These are phyloP conservation scores for Gadus macrocephalus DNA, from an alignment of 2,113 vertebrate genomes.

Conservation along the genomic window DNA sequence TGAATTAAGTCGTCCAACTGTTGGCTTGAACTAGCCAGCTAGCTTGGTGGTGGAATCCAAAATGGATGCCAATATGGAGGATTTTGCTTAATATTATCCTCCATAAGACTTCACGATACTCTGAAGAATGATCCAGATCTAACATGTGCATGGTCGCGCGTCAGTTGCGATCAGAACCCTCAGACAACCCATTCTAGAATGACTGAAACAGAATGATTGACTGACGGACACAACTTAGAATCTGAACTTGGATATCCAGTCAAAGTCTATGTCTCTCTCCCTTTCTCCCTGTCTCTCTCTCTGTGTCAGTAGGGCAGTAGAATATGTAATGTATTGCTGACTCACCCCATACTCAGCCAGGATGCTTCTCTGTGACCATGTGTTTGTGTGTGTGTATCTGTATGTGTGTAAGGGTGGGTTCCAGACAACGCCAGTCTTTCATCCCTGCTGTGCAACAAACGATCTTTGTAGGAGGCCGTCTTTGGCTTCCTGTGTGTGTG, in stretches of 20 bases:
- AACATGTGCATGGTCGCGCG: background rate
- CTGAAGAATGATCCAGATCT: too few relatives aligned
- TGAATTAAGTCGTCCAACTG: too few relatives aligned
- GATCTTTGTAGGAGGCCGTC: constrained; percentile 54
- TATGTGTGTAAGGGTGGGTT: constrained; percentile 11
- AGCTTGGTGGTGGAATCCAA: too few relatives aligned
- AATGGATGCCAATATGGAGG: too few relatives aligned
- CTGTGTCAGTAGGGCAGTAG: constrained; percentile 33
- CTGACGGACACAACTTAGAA: too few relatives aligned
- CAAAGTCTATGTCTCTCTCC: background rate
- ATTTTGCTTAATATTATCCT: too few relatives aligned
- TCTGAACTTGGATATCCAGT: too few relatives aligned
- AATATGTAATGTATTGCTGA: constrained; percentile 29
- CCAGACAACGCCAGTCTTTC: constrained; percentile 60
- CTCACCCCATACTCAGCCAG: constrained; percentile 26
- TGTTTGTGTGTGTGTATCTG: constrained; percentile 16
- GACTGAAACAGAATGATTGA: too few relatives aligned
- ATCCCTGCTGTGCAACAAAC: constrained; percentile 58
- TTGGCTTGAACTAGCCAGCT: too few relatives aligned
- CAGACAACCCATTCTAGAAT: too few relatives aligned
- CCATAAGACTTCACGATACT: too few relatives aligned
- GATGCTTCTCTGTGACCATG: constrained; percentile 34
- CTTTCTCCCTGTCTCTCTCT: background rate
- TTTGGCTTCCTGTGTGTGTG: background rate
- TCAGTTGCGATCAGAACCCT: too few relatives aligned